Conservation (phyloP, 2,113 vertebrate genomes). For the Mola mola region DNA sequence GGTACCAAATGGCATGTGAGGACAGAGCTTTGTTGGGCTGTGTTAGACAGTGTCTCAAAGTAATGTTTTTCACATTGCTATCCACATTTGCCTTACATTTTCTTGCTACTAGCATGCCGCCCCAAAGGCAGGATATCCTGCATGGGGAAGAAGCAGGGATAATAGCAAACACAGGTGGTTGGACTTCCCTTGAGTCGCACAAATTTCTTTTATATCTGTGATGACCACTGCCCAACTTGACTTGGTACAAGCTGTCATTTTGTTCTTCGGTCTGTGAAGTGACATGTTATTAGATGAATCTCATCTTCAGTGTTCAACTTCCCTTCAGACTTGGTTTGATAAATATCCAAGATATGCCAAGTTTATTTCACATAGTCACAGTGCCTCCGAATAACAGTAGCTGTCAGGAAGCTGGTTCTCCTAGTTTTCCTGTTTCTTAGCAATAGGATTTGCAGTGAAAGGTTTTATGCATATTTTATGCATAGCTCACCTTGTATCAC, state of each 20-base stretch:
- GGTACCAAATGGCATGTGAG: conserved; percentile 29
- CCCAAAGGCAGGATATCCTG: conserved; percentile 72
- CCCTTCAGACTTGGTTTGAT: conserved; percentile 36
- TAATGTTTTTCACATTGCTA: conserved; percentile 47
- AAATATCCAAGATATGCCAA: conserved; percentile 45
- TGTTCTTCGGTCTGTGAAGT: conserved; percentile 32
- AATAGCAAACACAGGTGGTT: conserved; percentile 55
- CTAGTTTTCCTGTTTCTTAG: conserved; percentile 41
- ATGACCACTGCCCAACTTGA: too few relatives aligned
- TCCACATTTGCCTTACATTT: neutral
- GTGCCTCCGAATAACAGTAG: conserved; percentile 24
- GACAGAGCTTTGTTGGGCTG: conserved; percentile 23
- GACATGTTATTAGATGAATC: conserved; percentile 29
- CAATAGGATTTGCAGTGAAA: conserved; percentile 32
- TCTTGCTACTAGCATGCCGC: neutral
- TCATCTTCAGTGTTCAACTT: conserved; percentile 17
- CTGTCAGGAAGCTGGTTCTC: conserved; percentile 49
- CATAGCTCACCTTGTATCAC: conserved; percentile 26
- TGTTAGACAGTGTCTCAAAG: conserved; percentile 37
- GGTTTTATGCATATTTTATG: conserved; percentile 45
- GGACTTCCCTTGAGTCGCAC: conserved; percentile 15
- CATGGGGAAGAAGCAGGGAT: conserved; percentile 22
- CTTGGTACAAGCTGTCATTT: conserved; percentile 15
- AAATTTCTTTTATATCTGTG: too few relatives aligned
- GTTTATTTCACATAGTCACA: conserved; percentile 53